Conservation (phyloP, 2,113 vertebrate species). For the Phalacrocorax pelagicus region DNA sequence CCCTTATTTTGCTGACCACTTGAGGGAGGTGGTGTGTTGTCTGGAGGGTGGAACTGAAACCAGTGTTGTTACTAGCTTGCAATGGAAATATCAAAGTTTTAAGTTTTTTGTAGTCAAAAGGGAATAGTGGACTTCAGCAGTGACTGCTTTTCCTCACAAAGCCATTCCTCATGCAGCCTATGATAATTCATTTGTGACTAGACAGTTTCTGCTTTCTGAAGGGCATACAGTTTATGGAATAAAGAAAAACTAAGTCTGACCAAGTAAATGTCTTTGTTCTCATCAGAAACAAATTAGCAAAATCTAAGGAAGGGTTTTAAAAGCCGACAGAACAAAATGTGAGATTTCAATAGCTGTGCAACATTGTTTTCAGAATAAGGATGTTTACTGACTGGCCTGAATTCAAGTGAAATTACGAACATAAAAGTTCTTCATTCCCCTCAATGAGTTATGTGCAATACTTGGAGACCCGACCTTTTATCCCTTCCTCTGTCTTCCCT, state of each 20-base stretch:
- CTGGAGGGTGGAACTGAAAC: conserved; percentile 32
- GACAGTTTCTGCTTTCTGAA: conserved; percentile 26
- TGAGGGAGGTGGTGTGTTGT: conserved; percentile 75
- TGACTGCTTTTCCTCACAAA: neutral
- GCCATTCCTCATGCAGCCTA: neutral
- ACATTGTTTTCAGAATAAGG: conserved; percentile 38
- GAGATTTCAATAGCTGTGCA: neutral
- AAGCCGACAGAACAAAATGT: neutral
- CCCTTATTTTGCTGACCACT: conserved; percentile 62
- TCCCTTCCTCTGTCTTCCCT: neutral
- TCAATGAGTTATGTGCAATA: conserved; percentile 36
- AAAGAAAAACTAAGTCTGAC: neutral
- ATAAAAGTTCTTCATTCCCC: neutral
- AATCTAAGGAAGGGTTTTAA: neutral
- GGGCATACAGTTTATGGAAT: neutral
- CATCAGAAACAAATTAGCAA: conserved; percentile 20
- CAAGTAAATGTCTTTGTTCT: neutral
- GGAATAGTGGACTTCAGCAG: neutral
- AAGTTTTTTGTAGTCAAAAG: conserved; percentile 28
- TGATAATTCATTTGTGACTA: neutral
- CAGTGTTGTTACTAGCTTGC: conserved; percentile 3
- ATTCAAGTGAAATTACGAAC: conserved; percentile 50
- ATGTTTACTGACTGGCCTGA: conserved; percentile 32
- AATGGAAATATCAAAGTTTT: conserved; percentile 40
- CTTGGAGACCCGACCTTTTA: neutral